Percentiles rank a stretch among this genome's conserved stretches.
These are phyloP conservation scores for Limenitis camilla DNA, from an alignment of 2,888 invertebrate species.

Conservation along the genomic window DNA sequence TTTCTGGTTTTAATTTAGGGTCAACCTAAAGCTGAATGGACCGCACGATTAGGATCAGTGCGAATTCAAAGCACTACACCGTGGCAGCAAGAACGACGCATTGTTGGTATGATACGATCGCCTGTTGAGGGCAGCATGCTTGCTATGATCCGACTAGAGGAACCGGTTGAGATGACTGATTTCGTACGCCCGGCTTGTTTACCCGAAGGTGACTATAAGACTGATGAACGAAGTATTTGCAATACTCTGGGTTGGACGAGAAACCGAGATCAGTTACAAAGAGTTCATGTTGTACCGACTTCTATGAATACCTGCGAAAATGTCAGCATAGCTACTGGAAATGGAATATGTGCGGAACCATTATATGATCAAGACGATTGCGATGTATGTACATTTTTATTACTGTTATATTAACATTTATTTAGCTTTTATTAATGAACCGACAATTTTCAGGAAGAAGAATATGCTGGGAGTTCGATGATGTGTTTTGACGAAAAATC, in stretches of 20 bases:
- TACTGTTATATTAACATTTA: background rate
- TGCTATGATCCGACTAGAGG: constrained; percentile 85
- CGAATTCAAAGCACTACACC: constrained; percentile 86
- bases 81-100: constrained; percentile 89
- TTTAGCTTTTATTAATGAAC: background rate
- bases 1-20: constrained; percentile 60
- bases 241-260: constrained; percentile 91
- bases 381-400: constrained; percentile 76
- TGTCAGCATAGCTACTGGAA: constrained; percentile 87
- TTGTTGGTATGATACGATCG: constrained; percentile 90
- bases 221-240: constrained; percentile 70
- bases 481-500: constrained; percentile 83
- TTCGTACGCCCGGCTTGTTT: constrained; percentile 89
- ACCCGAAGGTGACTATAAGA: constrained; percentile 71
- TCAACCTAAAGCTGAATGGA: constrained; percentile 91
- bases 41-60: constrained; percentile 84
- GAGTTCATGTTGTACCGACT: constrained; percentile 84
- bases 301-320: constrained; percentile 89
- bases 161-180: constrained; percentile 83
- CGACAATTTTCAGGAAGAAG: constrained; percentile 80
- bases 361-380: constrained; percentile 87
- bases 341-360: constrained; percentile 88
- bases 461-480: constrained; percentile 90
- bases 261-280: constrained; percentile 86
- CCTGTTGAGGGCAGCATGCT: constrained; percentile 92